Base-by-base conservation (phyloP, 2,113 vertebrate species). In the Puffinus mauretanicus region DNA sequence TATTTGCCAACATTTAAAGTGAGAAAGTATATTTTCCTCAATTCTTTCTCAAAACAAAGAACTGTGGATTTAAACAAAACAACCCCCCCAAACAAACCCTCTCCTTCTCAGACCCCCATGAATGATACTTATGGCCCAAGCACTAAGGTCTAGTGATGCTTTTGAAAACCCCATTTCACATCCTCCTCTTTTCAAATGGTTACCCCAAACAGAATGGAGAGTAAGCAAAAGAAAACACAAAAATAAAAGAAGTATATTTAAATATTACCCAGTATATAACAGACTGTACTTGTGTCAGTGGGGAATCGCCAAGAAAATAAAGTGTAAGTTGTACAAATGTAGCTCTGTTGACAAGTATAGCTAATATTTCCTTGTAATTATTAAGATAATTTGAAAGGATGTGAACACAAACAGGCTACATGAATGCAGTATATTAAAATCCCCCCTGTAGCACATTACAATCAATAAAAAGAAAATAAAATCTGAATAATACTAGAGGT, bases 401-500 rank as follows among this genome's bases (percentile, higher is more conserved):
- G 96, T 87, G 95, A 96, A 98, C 97, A 98, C 95, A 96, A 97
- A 96, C 90, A 95, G 83, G 96, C 94, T 91, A 96, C 89, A 85
- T 36, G 73, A 97, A 97, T 90, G 96, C 94, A 98, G 97, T 98
- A 96, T 93, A 84, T 95, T 83, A 95, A 97, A 96, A 91, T 36
- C 46, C 84, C 76, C 66, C 95, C 92, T 36, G 66, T 96, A 97
- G 97, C 94, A 96, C 93, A 67, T 97, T 97, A 98, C 97, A 98
- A 98, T 98, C 97, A 96, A 96, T 96, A 96, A 94, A 77, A 98
- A 97, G 96, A 98, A 98, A 98, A 98, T 97, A 98, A 98, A 98
- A 97, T 98, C 97, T 98, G 98, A 98, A 97, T 97, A 98, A 98
- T 97, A 99, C 98, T 98, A 98, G 99, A 99, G 99, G 99, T 99